These are phyloP conservation scores for Quadriops clusia DNA, from an alignment of 2,888 invertebrate genomes.

Conservation along the genomic window DNA sequence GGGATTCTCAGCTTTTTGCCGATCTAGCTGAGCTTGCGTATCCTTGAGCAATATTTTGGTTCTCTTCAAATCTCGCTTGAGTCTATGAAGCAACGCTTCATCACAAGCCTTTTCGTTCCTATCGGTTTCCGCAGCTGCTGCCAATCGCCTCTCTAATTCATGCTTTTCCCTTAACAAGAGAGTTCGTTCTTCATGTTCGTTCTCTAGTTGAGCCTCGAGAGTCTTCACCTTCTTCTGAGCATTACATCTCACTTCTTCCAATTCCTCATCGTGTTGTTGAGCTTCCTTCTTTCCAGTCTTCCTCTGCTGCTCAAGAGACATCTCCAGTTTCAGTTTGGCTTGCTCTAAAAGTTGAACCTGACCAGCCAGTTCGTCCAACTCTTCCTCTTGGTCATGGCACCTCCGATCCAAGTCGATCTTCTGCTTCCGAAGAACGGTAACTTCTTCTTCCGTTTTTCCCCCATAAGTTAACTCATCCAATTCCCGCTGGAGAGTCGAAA, in stretches of 20 bases:
- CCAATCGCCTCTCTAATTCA: slow-evolving; percentile 76
- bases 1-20: slow-evolving; percentile 75
- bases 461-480: slow-evolving; percentile 73
- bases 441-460: slow-evolving; percentile 75
- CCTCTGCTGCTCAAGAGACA: slow-evolving; percentile 83
- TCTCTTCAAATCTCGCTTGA: slow-evolving; percentile 77
- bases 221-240: slow-evolving; percentile 88
- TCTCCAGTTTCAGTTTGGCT: slow-evolving; percentile 84
- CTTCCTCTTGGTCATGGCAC: slow-evolving; percentile 82
- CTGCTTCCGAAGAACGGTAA: slow-evolving; percentile 66
- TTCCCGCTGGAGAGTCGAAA: slow-evolving; percentile 66
- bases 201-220: slow-evolving; percentile 82
- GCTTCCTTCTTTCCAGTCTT: slow-evolving; percentile 85
- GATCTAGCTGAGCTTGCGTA: slow-evolving; percentile 83
- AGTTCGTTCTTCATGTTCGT: slow-evolving; percentile 86
- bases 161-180: slow-evolving; percentile 77
- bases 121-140: slow-evolving; percentile 66
- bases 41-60: slow-evolving; percentile 84
- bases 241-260: slow-evolving; percentile 82
- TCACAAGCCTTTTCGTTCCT: slow-evolving; percentile 60
- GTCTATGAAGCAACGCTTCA: slow-evolving; percentile 57
- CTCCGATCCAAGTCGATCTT: slow-evolving; percentile 82
- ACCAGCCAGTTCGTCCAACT: slow-evolving; percentile 89
- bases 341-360: slow-evolving; percentile 70
- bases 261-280: slow-evolving; percentile 82